Evolutionary conservation across 2,797 vertebrate species (phyloP).

Genomic region (Ispidina lecontei): DNA sequence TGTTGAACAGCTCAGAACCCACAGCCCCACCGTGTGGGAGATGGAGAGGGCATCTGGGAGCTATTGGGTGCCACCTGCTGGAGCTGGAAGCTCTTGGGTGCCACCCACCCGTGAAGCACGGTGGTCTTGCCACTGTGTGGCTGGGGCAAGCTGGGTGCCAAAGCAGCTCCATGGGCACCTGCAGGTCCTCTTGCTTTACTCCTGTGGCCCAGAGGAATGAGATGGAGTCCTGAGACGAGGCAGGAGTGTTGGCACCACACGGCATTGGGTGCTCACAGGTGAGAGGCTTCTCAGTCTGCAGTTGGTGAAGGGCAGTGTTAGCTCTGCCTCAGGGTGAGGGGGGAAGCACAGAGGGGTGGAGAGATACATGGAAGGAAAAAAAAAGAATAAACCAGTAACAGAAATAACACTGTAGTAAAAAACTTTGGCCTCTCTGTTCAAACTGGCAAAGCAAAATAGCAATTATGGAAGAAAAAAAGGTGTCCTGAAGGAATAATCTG

Average conservation of each 20-base stretch:
- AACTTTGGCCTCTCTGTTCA: conserved; percentile 48
- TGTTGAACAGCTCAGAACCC: neutral
- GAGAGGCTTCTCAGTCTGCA: fast-evolving
- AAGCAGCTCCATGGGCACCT: neutral
- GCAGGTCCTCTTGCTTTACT: neutral
- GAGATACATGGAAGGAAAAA: neutral
- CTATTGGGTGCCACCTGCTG: no score
- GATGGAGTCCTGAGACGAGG: neutral
- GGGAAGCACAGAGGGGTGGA: neutral
- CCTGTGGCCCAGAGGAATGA: neutral
- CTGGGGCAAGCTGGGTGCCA: neutral
- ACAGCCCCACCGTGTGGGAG: neutral
- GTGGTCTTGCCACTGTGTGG: fast-evolving
- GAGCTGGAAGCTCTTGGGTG: no score
- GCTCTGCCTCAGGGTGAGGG: neutral
- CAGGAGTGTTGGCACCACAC: conserved; percentile 7
- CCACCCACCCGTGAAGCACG: fast-evolving
- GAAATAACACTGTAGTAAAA: conserved; percentile 24
- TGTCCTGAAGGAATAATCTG: conserved; percentile 3
- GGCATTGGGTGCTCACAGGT: neutral
- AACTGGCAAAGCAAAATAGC: conserved; percentile 3
- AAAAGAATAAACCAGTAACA: neutral
- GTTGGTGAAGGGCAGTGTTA: neutral
- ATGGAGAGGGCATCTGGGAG: no score
- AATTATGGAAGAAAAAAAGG: neutral